These are phyloP conservation scores for Mya arenaria DNA, from an alignment of 1,140 invertebrate genomes.

Conservation along the genomic window DNA sequence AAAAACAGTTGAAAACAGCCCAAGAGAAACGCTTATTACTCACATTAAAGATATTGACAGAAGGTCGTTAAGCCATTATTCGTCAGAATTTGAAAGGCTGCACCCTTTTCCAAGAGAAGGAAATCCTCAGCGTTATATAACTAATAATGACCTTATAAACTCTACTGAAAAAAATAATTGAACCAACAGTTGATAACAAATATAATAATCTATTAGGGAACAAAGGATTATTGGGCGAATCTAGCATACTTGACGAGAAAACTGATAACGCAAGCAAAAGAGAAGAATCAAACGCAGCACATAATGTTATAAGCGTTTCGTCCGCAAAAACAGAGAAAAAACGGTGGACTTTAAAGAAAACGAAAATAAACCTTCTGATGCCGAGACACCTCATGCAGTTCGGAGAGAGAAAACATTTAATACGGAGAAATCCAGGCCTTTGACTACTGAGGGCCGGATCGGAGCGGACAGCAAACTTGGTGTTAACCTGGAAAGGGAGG, in stretches of 20 bases:
- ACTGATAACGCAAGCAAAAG: background rate
- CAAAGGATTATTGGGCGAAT: background rate
- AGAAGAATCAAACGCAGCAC: background rate
- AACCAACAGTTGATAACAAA: background rate
- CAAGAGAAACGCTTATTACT: background rate
- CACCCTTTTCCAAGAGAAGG: conserved; percentile 23
- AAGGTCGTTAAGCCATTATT: background rate
- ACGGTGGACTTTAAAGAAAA: background rate
- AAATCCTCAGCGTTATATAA: conserved; percentile 3
- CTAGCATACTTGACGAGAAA: background rate
- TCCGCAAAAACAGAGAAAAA: background rate
- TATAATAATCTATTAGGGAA: background rate
- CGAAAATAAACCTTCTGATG: background rate
- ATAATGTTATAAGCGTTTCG: too few species aligned
- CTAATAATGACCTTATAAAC: background rate
- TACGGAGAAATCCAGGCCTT: background rate
- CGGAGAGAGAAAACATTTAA: background rate
- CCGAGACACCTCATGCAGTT: background rate
- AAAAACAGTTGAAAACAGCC: background rate
- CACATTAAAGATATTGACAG: background rate
- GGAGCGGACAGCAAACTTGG: background rate
- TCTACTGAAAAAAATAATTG: background rate
- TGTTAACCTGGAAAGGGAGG: background rate
- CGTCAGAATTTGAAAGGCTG: conserved; percentile 15
- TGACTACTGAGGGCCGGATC: background rate